Base-by-base conservation (phyloP, 2,113 vertebrate species). In the Felis chaus region DNA sequence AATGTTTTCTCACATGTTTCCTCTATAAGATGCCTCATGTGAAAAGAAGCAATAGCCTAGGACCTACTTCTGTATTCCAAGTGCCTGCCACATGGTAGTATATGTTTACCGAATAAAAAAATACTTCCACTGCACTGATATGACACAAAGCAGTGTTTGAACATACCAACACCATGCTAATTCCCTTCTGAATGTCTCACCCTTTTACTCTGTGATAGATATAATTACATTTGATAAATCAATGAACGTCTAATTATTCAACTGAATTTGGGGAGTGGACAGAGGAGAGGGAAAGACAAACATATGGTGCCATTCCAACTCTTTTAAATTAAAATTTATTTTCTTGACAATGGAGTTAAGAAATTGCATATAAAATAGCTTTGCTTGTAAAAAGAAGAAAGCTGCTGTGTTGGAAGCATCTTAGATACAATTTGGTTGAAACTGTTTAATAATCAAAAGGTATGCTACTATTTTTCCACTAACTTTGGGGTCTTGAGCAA, bases 1-100 rank as follows among this genome's bases (percentile, higher is more conserved):
- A 71, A 57, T 65, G 27, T 84, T 94, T 97, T 95, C 65, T 90
- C 88, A 76, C 27, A 87, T 23, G 18, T 69, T 96, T 94, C 31
- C 31, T 94, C 68, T 25, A 19, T n/a, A 61, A 97, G 91, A 96
- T 57, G 36, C 27, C 68, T 50, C 45, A 53, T 2, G 78, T 63
- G 69, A 73, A 94, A 87, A 48, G 25, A 88, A n/a, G 80, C 29
- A 91, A 65, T 7, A 94, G 33, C 19, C 23, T 69, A 48, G 68
- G 31, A 68, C 45, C 55, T 74, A 69, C 61, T 88, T 53, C 61
- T 86, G 33, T 33, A 80, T 80, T 71, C 76, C 45, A 65, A 76
- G 83, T 21, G 50, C 53, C 53, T 87, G 83, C 14, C 33, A 39
- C 13, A 33, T 50, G 71, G 8, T 7, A 94, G 80, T 12, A 90